Conservation (phyloP, 2,888 invertebrate genomes). For the Drosophila picticornis region DNA sequence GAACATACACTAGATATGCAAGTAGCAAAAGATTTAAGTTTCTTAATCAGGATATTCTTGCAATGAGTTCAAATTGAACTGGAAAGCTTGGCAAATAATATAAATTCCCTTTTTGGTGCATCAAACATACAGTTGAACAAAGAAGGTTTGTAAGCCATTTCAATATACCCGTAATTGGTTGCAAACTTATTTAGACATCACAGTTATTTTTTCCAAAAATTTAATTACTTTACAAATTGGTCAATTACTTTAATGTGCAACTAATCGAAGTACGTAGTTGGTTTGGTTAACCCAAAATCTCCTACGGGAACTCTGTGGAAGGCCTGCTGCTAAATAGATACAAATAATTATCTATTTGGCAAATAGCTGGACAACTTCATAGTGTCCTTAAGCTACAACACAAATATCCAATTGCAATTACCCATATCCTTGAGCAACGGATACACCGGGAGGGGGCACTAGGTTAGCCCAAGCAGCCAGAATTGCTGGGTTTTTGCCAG, state of each 20-base stretch:
- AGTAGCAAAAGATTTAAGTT: fast-evolving
- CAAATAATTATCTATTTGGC: slow-evolving; percentile 63
- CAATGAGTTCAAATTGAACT: background rate
- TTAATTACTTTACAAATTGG: slow-evolving; percentile 11
- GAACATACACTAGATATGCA: background rate
- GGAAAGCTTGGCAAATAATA: background rate
- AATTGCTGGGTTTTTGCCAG: slow-evolving; percentile 58
- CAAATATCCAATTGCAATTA: slow-evolving; percentile 74
- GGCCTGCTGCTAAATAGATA: slow-evolving; percentile 66
- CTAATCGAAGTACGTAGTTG: slow-evolving; percentile 44
- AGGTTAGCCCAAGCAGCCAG: slow-evolving; percentile 77
- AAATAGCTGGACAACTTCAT: slow-evolving; percentile 59
- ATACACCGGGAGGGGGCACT: slow-evolving; percentile 51
- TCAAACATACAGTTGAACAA: background rate
- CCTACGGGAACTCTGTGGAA: slow-evolving; percentile 45
- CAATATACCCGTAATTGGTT: background rate
- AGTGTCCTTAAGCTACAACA: slow-evolving; percentile 4
- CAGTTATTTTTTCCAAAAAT: background rate
- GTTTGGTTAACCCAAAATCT: slow-evolving; percentile 70
- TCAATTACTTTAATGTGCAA: slow-evolving; percentile 49
- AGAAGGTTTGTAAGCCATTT: background rate
- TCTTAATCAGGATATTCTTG: background rate
- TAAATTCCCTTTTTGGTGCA: background rate
- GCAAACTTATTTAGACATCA: background rate
- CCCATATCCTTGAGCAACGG: slow-evolving; percentile 41